phyloP scores from a whole-genome alignment of 2,888 invertebrate species.

The Trypoxylon attenuatum region DNA sequence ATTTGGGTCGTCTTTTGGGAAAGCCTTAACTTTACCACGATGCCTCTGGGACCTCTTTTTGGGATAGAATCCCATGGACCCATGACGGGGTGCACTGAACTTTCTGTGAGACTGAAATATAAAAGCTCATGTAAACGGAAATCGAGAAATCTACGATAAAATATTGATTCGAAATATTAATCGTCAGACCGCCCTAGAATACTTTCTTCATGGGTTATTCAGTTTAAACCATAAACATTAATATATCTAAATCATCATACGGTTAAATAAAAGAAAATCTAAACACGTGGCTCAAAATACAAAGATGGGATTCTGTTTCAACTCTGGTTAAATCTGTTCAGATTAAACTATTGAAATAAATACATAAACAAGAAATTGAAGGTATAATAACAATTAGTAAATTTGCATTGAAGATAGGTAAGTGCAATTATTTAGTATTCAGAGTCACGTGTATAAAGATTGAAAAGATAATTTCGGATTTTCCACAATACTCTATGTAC shows the following conservation, averaged over 20 bases:
- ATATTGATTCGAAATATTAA: neutral
- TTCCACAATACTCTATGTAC: slow-evolving; percentile 17
- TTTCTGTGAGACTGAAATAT: slow-evolving; percentile 95
- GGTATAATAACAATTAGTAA: too few relatives aligned
- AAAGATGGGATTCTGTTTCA: neutral
- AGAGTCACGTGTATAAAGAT: slow-evolving; percentile 13
- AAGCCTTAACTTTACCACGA: slow-evolving; percentile 99
- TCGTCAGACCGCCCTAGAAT: slow-evolving; percentile 86
- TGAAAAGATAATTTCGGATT: slow-evolving; percentile 36
- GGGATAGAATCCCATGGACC: slow-evolving; percentile 99
- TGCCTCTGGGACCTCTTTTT: slow-evolving; percentile 97
- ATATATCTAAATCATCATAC: slow-evolving; percentile 81
- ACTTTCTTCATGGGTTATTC: slow-evolving; percentile 80
- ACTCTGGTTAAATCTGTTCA: neutral
- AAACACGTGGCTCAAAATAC: slow-evolving; percentile 13
- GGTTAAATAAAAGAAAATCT: neutral
- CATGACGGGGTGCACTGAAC: slow-evolving; percentile 99
- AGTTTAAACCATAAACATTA: slow-evolving; percentile 82
- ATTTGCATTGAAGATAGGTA: neutral
- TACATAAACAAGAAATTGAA: neutral
- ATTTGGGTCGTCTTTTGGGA: slow-evolving; percentile 97
- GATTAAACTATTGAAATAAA: neutral
- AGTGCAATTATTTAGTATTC: neutral
- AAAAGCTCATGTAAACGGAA: neutral
- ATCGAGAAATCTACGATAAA: neutral